A percentile compares a stretch with the other conserved stretches of the same genome.
These are phyloP conservation scores for Oxytorus armatus DNA, from an alignment of 2,888 invertebrate species.

Conservation along the genomic window DNA sequence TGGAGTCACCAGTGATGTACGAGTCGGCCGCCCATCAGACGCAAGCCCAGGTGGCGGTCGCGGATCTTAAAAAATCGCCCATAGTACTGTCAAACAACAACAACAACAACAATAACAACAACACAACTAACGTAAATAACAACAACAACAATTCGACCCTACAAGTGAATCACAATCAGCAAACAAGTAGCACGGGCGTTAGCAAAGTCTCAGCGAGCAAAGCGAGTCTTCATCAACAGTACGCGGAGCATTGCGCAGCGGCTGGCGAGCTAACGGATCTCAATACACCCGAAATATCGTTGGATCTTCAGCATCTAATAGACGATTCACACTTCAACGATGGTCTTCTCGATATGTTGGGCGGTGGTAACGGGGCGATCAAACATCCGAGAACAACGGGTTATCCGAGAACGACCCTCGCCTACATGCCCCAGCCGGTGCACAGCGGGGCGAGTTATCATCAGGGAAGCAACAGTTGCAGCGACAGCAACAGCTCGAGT, in stretches of 20 bases:
- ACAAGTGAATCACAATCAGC: constrained; percentile 85
- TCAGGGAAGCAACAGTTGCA: constrained; percentile 86
- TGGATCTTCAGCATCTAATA: constrained; percentile 96
- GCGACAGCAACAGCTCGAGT: constrained; percentile 87
- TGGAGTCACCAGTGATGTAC: constrained; percentile 96
- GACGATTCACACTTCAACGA: constrained; percentile 96
- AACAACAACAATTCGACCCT: constrained; percentile 85
- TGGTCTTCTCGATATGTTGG: constrained; percentile 94
- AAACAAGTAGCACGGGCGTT: constrained; percentile 85
- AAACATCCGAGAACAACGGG: constrained; percentile 83
- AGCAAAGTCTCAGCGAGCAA: constrained; percentile 85
- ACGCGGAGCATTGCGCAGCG: constrained; percentile 88
- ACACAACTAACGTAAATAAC: constrained; percentile 79
- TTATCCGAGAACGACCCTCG: constrained; percentile 90
- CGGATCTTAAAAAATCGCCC: constrained; percentile 87
- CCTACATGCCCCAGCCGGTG: constrained; percentile 97
- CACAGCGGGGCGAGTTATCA: constrained; percentile 90
- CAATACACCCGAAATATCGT: constrained; percentile 95
- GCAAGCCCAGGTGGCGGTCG: constrained; percentile 84
- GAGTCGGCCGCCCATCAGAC: constrained; percentile 87
- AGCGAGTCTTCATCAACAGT: constrained; percentile 90
- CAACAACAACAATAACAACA: constrained; percentile 82
- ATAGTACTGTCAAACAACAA: constrained; percentile 85
- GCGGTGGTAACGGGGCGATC: constrained; percentile 80
- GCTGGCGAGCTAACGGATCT: constrained; percentile 93